phyloP scores from a whole-genome alignment of 2,113 vertebrate species.

The Leptodactylus fuscus region DNA sequence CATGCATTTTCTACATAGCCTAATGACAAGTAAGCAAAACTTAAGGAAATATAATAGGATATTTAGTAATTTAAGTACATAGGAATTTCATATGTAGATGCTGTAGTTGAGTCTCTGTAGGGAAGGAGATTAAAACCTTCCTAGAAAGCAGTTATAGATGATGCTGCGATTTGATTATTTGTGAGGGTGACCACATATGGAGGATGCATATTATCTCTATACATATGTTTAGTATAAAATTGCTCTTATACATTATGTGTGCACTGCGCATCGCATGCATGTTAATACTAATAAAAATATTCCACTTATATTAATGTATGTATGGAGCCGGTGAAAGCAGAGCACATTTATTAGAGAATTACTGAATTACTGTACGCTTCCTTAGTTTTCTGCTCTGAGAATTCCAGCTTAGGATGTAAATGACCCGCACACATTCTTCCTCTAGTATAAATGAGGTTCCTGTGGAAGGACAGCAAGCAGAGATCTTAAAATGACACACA shows the following conservation, averaged over 20 bases:
- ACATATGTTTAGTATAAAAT: constrained; percentile 25
- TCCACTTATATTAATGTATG: background rate
- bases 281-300: background rate
- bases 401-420: background rate
- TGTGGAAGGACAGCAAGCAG: too few species aligned
- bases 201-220: constrained; percentile 25
- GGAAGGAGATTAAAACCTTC: constrained; percentile 34
- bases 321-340: background rate
- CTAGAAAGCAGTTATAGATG: constrained; percentile 48
- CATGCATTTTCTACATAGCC: constrained; percentile 46
- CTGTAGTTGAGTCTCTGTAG: constrained; percentile 24
- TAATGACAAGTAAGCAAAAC: constrained; percentile 54
- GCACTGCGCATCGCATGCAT: background rate
- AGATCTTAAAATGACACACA: too few species aligned
- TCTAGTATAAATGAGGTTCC: background rate
- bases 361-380: background rate
- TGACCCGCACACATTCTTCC: background rate
- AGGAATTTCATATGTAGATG: constrained; percentile 29
- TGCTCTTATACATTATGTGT: background rate
- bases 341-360: background rate
- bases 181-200: constrained; percentile 43
- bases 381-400: too few species aligned
- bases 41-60: constrained; percentile 53
- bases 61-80: constrained; percentile 26
- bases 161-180: constrained; percentile 42